A percentile compares a stretch with the other conserved stretches of the same genome.
Evolutionary conservation across 2,113 vertebrate species (phyloP).

Genomic region (Ammodytes marinus): DNA sequence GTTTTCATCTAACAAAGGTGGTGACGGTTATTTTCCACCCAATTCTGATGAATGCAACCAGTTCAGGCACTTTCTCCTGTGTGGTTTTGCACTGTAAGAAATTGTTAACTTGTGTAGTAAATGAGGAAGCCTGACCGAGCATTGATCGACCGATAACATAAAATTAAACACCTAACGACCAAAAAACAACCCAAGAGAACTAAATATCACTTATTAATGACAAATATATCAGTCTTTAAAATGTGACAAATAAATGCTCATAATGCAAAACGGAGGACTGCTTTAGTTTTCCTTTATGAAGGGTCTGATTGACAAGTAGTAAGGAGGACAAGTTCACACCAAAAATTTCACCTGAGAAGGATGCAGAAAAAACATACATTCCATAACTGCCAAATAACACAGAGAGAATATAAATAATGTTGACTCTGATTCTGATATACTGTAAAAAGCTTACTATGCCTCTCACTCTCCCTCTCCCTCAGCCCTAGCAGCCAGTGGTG

Average conservation of each 20-base stretch:
- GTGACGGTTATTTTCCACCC: constrained; percentile 3
- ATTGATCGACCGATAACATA: not conserved
- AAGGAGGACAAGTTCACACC: constrained; percentile 28
- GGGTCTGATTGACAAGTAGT: constrained; percentile 63
- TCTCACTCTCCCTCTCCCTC: constrained; percentile 33
- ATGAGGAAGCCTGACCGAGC: not conserved
- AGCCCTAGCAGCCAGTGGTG: constrained; percentile 96
- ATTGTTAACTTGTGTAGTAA: not conserved
- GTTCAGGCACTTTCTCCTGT: constrained; percentile 16
- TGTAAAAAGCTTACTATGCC: not conserved
- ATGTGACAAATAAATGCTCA: constrained; percentile 62
- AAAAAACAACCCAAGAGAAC: not conserved
- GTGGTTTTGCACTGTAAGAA: not conserved
- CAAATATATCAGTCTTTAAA: constrained; percentile 63
- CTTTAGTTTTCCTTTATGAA: constrained; percentile 47
- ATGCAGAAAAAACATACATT: constrained; percentile 75
- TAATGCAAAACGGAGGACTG: constrained; percentile 67
- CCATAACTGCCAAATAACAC: not conserved
- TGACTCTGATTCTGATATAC: not conserved
- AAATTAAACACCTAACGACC: not conserved
- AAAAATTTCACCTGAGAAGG: constrained; percentile 71
- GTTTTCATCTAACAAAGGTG: not conserved
- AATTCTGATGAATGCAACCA: not conserved
- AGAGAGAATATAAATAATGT: not conserved
- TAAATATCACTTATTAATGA: not conserved